Percentiles rank a stretch among this genome's conserved stretches.
phyloP scores from a whole-genome alignment of 2,888 invertebrate genomes.

The Parelbella ahira region DNA sequence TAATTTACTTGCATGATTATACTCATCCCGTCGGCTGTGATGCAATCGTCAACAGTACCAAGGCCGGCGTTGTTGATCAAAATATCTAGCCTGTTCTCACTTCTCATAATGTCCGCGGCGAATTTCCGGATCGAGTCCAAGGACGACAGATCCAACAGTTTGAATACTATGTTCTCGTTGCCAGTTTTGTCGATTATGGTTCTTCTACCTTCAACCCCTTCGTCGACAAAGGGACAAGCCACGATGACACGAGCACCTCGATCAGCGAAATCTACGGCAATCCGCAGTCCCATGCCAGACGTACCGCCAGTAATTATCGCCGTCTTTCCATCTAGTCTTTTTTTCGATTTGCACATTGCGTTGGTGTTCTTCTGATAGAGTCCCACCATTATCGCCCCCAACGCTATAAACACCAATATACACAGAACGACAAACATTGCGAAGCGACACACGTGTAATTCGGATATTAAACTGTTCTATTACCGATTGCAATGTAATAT shows the following conservation, averaged over 20 bases:
- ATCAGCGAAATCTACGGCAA: constrained; percentile 61
- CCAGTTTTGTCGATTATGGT: constrained; percentile 83
- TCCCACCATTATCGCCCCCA: constrained; percentile 41
- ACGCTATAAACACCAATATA: constrained; percentile 19
- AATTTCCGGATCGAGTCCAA: constrained; percentile 89
- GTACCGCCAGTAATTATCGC: constrained; percentile 68
- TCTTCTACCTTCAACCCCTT: constrained; percentile 68
- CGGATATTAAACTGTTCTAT: too few relatives aligned
- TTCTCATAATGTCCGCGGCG: constrained; percentile 86
- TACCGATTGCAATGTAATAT: too few relatives aligned
- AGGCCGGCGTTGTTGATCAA: constrained; percentile 95
- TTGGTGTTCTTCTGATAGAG: constrained; percentile 67
- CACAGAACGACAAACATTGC: constrained; percentile 27
- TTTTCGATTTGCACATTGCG: constrained; percentile 60
- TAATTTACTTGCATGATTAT: constrained; percentile 95
- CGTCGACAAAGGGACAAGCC: constrained; percentile 62
- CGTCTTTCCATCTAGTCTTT: constrained; percentile 56
- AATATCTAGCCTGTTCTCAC: constrained; percentile 87
- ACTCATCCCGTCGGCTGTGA: constrained; percentile 91
- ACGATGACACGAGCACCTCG: constrained; percentile 65
- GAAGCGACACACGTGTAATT: too few relatives aligned
- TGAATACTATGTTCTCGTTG: constrained; percentile 85
- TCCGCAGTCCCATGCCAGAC: constrained; percentile 62
- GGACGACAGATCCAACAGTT: constrained; percentile 87
- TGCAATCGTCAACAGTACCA: constrained; percentile 78